Evolutionary conservation across 2,797 vertebrate species (phyloP), one percentile per base, ranked within the genome.

Genomic region (Acanthis flammea): DNA sequence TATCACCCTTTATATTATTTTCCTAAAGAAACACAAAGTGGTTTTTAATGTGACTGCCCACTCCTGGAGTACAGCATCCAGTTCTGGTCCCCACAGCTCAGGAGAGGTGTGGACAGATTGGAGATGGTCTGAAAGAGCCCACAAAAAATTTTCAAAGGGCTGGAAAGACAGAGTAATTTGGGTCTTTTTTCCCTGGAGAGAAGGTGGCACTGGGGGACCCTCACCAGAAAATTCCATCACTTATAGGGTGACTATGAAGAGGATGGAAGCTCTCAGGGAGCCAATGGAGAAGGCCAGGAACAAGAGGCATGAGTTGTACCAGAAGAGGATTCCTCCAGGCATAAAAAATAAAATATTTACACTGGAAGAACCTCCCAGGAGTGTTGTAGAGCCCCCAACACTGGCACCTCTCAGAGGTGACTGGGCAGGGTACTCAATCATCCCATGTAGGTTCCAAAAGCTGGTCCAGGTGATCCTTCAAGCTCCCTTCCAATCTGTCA

Each of bases 61-160:
- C 7, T 48, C 4, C 28, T 31, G 33, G 25, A 41, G 13, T 12
- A 28, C 0, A 0, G 30, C 7, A 3, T 23, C 18, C 25, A 53
- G 14, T 45, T 60, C 18, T 65, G 18, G 22, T 35, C 15, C 39
- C 4, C 16, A 53, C 19, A 53, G 7, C 11, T 53, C 45, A 31
- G 41, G 33, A 47, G 10, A n/a, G 22, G 8, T 47, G 30, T 58
- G 58, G 35, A 18, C 3, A 35, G 15, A 6, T 5, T 65, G 18
- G 27, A 53, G 10, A 47, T 5, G 17, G 19, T 41, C 25, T 0
- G 0, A 50, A 53, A 47, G 6, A 65, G 13, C 7, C 5, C 51
- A 35, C 9, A 71, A n/a, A 83, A 83, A 6, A 3, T 31, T 16
- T 44, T 37, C 12, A 47, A 44, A 65, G 35, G 22, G 5, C 10